Base-by-base conservation (phyloP, 2,113 vertebrate species). In the Ceyx melanurus region DNA sequence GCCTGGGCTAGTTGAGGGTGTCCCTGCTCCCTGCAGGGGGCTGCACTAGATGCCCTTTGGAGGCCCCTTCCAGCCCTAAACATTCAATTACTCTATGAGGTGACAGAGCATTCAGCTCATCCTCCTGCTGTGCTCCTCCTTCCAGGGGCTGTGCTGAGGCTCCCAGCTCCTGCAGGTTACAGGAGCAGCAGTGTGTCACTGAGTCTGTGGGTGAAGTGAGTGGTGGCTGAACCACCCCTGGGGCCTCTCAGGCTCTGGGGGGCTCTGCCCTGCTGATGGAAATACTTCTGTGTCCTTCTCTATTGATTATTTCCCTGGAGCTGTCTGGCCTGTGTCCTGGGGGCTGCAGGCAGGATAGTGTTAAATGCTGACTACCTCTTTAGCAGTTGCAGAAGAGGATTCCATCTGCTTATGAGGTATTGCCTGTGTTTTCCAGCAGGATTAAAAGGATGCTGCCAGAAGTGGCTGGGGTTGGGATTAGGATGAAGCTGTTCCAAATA, bases 331-430 rank as follows among this genome's bases (percentile, higher is more conserved):
- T 0, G 6, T 26, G 51, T 33, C 56, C 51, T 80, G 1, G 1
- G 66, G 35, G 20, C 20, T 21, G 11, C 0, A 25, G 70, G 65
- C 22, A 62, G 81, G 86, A 50, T 6, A 73, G 75, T 3, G 67
- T 35, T 93, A 73, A 54, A 6, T 25, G 33, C 83, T 8, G 1
- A 14, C 5, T 62, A 22, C 66, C 67, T 62, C 57, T 64, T 28
- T 33, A 54, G 78, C 82, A 45, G 70, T 22, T 57, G 21, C 90
- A n/a, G 90, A 90, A 85, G 95, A 93, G 92, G 86, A 91, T 82
- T 95, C 67, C 46, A 20, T 29, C 89, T 89, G 94, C 94, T 92
- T 95, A 95, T 92, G 95, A 95, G 92, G 89, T 95, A 89, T 15
- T 70, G 84, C 6, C 0, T 53, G 62, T 9, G 20, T 68, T 57